phyloP scores from a whole-genome alignment of 1,140 invertebrate species.

The Hyposmocoma kahamanoa region DNA sequence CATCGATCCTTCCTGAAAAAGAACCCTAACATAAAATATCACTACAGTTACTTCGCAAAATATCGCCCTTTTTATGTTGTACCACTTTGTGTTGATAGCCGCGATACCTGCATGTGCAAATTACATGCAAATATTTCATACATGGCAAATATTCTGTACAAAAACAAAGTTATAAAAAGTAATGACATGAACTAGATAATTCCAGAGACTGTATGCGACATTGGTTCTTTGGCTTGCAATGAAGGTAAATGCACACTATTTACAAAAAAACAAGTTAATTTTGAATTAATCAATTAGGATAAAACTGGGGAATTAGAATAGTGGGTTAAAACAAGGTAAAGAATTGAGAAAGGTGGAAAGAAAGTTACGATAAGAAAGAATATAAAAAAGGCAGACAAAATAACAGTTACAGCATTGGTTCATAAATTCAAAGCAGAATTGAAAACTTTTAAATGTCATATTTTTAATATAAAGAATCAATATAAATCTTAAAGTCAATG shows the following conservation, averaged over 20 bases:
- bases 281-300: background rate
- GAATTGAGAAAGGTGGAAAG: conserved; percentile 3
- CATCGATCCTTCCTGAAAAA: background rate
- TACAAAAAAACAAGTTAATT: conserved; percentile 2
- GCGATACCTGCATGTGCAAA: background rate
- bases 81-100: background rate
- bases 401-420: conserved; percentile 1
- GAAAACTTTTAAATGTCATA: conserved; percentile 3
- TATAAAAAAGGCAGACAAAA: background rate
- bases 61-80: background rate
- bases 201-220: background rate
- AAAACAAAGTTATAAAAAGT: background rate
- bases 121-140: background rate
- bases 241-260: background rate
- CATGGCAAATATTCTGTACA: background rate
- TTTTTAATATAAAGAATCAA: conserved; percentile 2
- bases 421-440: background rate
- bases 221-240: background rate
- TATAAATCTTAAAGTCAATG: background rate
- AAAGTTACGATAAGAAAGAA: conserved; percentile 3
- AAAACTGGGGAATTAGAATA: background rate
- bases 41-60: background rate
- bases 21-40: background rate
- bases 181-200: conserved; percentile 3
- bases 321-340: background rate